phyloP scores from a whole-genome alignment of 2,888 invertebrate species.

The Mayetiola destructor region DNA sequence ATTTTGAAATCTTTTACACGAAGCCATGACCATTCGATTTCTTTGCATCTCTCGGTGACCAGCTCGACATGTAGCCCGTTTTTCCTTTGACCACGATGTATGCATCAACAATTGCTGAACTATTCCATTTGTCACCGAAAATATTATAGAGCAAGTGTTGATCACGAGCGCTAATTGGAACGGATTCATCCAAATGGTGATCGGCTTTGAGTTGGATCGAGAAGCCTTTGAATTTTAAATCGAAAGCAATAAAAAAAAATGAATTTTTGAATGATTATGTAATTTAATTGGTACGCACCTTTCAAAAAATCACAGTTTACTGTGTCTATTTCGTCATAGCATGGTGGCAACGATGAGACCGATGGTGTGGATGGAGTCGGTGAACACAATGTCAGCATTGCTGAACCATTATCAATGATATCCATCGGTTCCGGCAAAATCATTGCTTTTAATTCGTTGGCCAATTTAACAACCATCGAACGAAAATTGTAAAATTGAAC shows the following conservation, averaged over 20 bases:
- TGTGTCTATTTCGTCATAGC: no score
- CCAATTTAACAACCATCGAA: neutral
- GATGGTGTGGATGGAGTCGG: no score
- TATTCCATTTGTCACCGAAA: conserved; percentile 3
- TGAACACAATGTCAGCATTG: no score
- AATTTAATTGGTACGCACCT: neutral
- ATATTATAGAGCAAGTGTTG: conserved; percentile 5
- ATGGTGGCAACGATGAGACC: no score
- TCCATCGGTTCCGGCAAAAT: neutral
- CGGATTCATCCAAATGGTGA: neutral
- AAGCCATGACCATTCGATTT: no score
- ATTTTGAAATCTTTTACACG: no score
- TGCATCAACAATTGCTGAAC: neutral
- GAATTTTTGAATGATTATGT: neutral
- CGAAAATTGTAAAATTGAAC: neutral
- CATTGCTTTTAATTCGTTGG: neutral
- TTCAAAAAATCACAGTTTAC: no score
- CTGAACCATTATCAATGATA: neutral
- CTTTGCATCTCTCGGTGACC: no score
- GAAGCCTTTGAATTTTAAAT: no score
- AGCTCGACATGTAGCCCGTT: conserved; percentile 4
- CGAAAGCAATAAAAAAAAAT: neutral
- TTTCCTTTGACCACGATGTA: neutral
- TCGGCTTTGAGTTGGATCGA: neutral
- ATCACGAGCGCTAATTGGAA: conserved; percentile 4